Evolutionary conservation across 2,113 vertebrate genomes (phyloP).

Genomic region (Pithys albifrons): DNA sequence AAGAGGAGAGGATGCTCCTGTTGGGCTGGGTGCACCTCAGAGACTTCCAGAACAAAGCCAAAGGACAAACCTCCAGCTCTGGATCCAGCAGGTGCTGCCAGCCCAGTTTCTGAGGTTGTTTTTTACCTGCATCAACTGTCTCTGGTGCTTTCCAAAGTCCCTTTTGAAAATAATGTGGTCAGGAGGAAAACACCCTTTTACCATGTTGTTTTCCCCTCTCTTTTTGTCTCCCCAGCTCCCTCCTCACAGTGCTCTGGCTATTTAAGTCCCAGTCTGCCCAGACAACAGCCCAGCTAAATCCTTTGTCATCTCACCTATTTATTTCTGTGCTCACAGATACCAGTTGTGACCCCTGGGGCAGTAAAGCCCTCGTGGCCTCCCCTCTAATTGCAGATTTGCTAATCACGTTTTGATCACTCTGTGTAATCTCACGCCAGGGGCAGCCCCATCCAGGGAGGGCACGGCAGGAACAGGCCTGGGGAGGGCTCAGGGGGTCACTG

Average conservation of each 20-base stretch:
- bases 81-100: not conserved
- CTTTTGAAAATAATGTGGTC: not conserved
- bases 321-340: not conserved
- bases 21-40: not conserved
- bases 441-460: not conserved
- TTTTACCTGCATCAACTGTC: not conserved
- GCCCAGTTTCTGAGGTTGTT: not conserved
- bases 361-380: constrained; percentile 25
- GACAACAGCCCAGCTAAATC: not conserved
- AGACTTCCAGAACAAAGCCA: not conserved
- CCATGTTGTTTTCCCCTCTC: accelerated
- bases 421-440: not conserved
- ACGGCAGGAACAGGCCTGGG: not conserved
- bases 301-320: not conserved
- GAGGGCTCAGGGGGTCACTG: constrained; percentile 30
- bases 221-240: not conserved
- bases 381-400: constrained; percentile 43
- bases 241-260: not conserved
- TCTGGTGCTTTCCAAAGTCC: not conserved
- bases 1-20: not conserved
- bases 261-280: not conserved
- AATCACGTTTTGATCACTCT: constrained; percentile 17
- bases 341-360: not conserved
- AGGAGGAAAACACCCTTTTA: not conserved
- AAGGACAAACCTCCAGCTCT: not conserved